Base-by-base conservation (phyloP, 1,140 invertebrate species). In the Liolophura sinensis region DNA sequence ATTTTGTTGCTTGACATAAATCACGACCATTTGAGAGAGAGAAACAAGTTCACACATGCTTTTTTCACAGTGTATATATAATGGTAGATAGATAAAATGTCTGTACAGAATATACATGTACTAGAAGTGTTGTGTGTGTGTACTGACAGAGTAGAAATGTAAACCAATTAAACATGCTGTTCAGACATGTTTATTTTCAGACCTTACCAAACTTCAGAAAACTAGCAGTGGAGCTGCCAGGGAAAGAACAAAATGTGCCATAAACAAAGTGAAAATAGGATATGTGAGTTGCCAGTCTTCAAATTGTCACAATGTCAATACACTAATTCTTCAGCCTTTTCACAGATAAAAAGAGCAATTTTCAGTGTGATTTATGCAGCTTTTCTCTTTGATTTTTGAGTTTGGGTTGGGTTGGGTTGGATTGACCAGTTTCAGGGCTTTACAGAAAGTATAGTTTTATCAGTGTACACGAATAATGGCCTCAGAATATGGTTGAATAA, bases 181-280 rank as follows among this genome's bases (percentile, higher is more conserved):
- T 27, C 16, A 24, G 64, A n/a, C n/a, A 57, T 62, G 22, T 25
- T 40, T 65, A 31, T 60, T 71, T 73, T 64, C 66, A 83, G 91
- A 94, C 80, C 75, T 96, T 60, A 89, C 93, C 0, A 88, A 92
- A 27, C 88, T 96, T 15, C 92, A 95, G 82, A 97, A 97, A 84
- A 96, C 93, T 0, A 95, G 91, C 73, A 93, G 86, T 77, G 91
- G 91, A 1, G 87, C 88, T 61, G 91, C 93, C 12, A 87, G 93
- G 55, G 91, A 91, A 80, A 91, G 92, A 77, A 94, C 93, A 0
- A 88, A 90, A 76, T 92, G 90, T 70, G 86, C 90, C 54, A 88
- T 97, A 1, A 95, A 95, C 71, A 93, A 90, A 86, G 91, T 96
- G 64, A 89, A 94, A 46, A 97, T 96, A 82, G 94, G 93, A 68